A percentile compares a stretch with the other conserved stretches of the same genome.
Evolutionary conservation across 1,140 invertebrate species (phyloP).

Genomic region (Cydia fagiglandana): DNA sequence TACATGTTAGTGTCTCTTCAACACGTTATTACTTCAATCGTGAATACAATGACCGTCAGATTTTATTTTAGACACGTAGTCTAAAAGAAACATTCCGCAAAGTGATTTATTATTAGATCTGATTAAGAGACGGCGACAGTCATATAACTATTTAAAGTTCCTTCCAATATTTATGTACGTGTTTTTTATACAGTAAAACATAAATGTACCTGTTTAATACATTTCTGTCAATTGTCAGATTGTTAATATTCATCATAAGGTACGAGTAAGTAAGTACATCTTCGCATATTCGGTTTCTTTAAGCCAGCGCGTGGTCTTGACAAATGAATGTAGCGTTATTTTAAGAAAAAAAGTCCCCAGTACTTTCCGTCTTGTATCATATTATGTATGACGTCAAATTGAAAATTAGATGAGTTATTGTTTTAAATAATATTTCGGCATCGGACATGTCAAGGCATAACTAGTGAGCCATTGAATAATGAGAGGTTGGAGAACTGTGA

Average conservation of each 20-base stretch:
- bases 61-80: conserved; percentile 1
- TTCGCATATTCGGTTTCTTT: too few relatives aligned
- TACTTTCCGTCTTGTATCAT: too few relatives aligned
- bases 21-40: background rate
- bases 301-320: too few relatives aligned
- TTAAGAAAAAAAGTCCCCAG: too few relatives aligned
- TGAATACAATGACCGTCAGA: background rate
- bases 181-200: background rate
- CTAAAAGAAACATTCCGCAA: background rate
- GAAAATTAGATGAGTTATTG: background rate
- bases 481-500: too few relatives aligned
- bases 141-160: background rate
- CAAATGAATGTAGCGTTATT: too few relatives aligned
- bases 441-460: background rate
- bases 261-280: too few relatives aligned
- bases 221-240: background rate
- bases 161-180: too few relatives aligned
- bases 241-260: too few relatives aligned
- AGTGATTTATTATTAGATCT: conserved; percentile 4
- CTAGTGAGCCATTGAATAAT: background rate
- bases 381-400: too few relatives aligned
- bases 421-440: background rate
- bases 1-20: background rate
- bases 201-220: background rate
- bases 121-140: conserved; percentile 7